phyloP scores from a whole-genome alignment of 2,113 vertebrate genomes.

The Dryoscopus gambensis region DNA sequence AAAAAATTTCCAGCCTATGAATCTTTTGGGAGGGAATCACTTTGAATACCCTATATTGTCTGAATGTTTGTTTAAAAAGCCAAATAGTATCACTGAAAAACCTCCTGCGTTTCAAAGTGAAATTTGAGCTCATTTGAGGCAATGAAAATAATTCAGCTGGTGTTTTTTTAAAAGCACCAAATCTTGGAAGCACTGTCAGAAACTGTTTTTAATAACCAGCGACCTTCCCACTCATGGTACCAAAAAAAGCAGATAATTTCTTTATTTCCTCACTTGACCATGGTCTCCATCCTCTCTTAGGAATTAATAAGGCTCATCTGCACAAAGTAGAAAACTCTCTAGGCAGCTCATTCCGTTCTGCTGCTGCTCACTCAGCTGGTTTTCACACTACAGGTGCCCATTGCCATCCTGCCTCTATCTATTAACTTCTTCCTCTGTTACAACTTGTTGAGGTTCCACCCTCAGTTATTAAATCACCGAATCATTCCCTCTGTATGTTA shows the following conservation, averaged over 20 bases:
- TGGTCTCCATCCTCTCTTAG: neutral
- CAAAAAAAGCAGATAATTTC: neutral
- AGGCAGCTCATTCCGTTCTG: constrained; percentile 1
- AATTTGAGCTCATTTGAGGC: neutral
- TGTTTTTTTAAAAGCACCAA: neutral
- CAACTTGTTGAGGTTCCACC: neutral
- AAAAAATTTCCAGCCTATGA: neutral
- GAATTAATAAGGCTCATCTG: constrained; percentile 19
- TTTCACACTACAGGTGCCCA: neutral
- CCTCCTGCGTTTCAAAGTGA: neutral
- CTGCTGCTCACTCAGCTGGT: neutral
- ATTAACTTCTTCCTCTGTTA: neutral
- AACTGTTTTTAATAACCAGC: neutral
- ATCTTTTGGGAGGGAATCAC: neutral
- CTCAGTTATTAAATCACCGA: neutral
- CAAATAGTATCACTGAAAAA: neutral
- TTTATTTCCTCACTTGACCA: neutral
- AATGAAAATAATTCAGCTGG: neutral
- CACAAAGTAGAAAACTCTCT: neutral
- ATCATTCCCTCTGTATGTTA: neutral
- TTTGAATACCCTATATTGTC: neutral
- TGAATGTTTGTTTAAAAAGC: neutral
- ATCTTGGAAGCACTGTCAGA: neutral
- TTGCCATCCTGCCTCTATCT: neutral
- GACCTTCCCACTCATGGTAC: neutral